Base-by-base conservation (phyloP, 2,888 invertebrate genomes). In the Erynnis tages region DNA sequence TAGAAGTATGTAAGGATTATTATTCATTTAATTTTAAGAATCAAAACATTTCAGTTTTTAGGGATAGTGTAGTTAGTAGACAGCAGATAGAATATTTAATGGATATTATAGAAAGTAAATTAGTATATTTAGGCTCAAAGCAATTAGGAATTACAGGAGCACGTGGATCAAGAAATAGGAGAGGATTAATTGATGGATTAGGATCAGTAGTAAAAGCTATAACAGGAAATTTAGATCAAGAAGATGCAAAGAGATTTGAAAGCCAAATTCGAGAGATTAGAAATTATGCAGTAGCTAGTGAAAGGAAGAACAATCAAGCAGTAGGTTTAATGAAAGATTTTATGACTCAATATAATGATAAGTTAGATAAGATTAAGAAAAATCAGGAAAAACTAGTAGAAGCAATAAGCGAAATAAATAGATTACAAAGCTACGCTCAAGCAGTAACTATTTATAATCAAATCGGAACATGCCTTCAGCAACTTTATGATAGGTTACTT, bases 381-480 rank as follows among this genome's bases (percentile, higher is more conserved):
- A n/a, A n/a, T n/a, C n/a, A n/a, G n/a, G n/a, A n/a, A n/a, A n/a
- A n/a, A n/a, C n/a, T n/a, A n/a, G n/a, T n/a, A n/a, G n/a, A n/a
- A n/a, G n/a, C n/a, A n/a, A n/a, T n/a, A n/a, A n/a, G n/a, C n/a
- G n/a, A n/a, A n/a, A n/a, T n/a, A n/a, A n/a, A n/a, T n/a, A n/a
- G 4, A 41, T 16, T 41, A 11, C 6, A 32, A 23, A 44, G 21
- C n/a, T 32, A 44, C 14, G 23, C 34, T 23, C 23, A 45, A 34
- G 32, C 23, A 5, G 6, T 45, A 32, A 34, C 23, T 25, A 45
- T 45, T 14, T 45, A 45, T 17, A 34, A 34, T 25, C 34, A 45
- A 45, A 45, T 45, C 34, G 45, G 35, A 3, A 50, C 19, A 7
- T 52, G 37, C 11, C 16, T 53, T n/a, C 48, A 54, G 17, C 30